Conservation (phyloP, 64 coral and sea anemone genomes). For the Pachyseris speciosa region DNA sequence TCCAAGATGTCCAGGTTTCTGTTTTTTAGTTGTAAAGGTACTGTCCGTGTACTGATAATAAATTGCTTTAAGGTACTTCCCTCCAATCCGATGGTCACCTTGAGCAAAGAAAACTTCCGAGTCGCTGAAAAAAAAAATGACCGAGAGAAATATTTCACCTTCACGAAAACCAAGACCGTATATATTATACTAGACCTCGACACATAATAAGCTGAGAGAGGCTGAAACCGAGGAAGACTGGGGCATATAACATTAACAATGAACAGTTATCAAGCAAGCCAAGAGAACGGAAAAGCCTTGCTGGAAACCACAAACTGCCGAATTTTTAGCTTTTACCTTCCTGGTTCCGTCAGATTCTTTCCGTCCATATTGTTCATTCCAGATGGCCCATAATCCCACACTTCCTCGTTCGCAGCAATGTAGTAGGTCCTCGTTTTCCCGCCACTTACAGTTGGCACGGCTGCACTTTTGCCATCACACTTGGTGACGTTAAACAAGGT, state of each 20-base stretch:
- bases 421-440: constrained; percentile 82
- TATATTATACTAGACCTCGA: too few relatives aligned
- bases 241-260: too few relatives aligned
- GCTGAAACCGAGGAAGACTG: too few relatives aligned
- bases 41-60: constrained; percentile 80
- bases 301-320: too few relatives aligned
- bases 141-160: neutral
- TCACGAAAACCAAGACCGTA: too few relatives aligned
- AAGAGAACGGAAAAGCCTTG: too few relatives aligned
- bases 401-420: constrained; percentile 86
- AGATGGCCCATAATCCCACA: constrained; percentile 89
- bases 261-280: too few relatives aligned
- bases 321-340: constrained; percentile 44
- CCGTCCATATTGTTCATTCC: constrained; percentile 78
- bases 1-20: constrained; percentile 67
- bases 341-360: constrained; percentile 29
- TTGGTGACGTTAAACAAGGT: constrained; percentile 79
- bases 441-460: neutral
- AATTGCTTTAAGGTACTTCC: constrained; percentile 80
- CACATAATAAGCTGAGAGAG: too few relatives aligned
- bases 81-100: constrained; percentile 74
- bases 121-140: constrained; percentile 46
- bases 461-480: constrained; percentile 50
- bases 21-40: constrained; percentile 50
- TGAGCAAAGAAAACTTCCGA: constrained; percentile 82